Evolutionary conservation across 2,888 invertebrate species (phyloP).

Genomic region (Eupithecia abbreviata): DNA sequence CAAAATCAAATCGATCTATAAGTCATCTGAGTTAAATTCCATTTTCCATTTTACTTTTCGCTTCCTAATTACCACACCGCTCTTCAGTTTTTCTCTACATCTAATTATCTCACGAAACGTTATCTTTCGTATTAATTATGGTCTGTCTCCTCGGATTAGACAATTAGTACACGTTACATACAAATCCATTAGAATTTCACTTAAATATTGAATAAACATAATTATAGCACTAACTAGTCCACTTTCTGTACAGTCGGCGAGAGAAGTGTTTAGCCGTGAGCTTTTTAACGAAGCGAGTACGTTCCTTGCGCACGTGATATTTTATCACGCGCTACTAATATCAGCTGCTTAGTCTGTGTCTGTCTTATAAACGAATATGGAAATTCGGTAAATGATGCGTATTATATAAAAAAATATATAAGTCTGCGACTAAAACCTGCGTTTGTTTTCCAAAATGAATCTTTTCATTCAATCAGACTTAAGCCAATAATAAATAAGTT

Average conservation of each 20-base stretch:
- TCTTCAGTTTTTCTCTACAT: conserved; percentile 62
- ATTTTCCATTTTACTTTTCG: conserved; percentile 13
- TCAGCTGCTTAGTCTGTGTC: background rate
- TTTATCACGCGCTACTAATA: background rate
- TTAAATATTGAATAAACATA: conserved; percentile 76
- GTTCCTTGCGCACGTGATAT: background rate
- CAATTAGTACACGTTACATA: conserved; percentile 44
- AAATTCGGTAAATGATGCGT: background rate
- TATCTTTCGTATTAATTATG: conserved; percentile 47
- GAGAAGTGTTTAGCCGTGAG: conserved; percentile 4
- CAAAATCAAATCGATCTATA: background rate
- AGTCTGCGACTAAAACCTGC: too few species aligned
- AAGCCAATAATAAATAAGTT: background rate
- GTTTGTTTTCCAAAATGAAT: background rate
- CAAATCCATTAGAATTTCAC: conserved; percentile 62
- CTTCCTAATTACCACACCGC: conserved; percentile 8
- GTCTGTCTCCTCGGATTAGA: conserved; percentile 24
- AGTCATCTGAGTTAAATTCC: background rate
- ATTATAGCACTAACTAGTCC: conserved; percentile 57
- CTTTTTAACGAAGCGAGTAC: background rate
- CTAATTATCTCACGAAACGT: conserved; percentile 70
- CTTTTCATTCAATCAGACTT: background rate
- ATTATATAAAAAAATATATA: background rate
- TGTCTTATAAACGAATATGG: background rate
- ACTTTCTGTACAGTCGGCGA: conserved; percentile 40